Conservation (phyloP, 2,888 invertebrate genomes). For the Lasioglossum malachurum region DNA sequence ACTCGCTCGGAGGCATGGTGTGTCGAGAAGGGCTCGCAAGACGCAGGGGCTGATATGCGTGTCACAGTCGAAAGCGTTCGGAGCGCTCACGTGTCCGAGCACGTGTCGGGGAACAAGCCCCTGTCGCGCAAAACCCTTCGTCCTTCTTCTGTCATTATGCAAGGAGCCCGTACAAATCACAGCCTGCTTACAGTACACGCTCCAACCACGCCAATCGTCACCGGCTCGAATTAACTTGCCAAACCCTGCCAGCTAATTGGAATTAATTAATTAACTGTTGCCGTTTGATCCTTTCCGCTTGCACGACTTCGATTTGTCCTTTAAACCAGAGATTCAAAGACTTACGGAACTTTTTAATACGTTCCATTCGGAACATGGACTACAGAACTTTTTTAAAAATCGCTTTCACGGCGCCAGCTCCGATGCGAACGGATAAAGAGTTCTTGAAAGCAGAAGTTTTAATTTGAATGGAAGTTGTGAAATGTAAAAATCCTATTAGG, state of each 20-base stretch:
- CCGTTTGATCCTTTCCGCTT: constrained; percentile 50
- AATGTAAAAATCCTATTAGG: too few relatives aligned
- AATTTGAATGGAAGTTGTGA: too few relatives aligned
- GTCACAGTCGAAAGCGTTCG: constrained; percentile 82
- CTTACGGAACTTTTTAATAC: not conserved
- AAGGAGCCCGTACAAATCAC: constrained; percentile 81
- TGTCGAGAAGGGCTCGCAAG: constrained; percentile 37
- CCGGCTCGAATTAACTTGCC: constrained; percentile 70
- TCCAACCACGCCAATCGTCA: constrained; percentile 60
- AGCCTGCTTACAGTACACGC: constrained; percentile 73
- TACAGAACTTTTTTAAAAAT: not conserved
- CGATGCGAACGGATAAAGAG: not conserved
- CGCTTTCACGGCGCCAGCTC: not conserved
- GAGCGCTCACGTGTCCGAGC: constrained; percentile 81
- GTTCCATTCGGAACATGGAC: not conserved
- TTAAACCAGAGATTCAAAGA: not conserved
- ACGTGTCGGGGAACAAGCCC: constrained; percentile 80
- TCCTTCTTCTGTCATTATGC: constrained; percentile 74
- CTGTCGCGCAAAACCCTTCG: constrained; percentile 66
- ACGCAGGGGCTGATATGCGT: constrained; percentile 64
- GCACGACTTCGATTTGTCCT: constrained; percentile 1
- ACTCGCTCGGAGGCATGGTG: constrained; percentile 16
- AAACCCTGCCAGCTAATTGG: constrained; percentile 64
- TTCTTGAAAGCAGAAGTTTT: not conserved
- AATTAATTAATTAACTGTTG: constrained; percentile 68